phyloP scores from a whole-genome alignment of 2,113 vertebrate genomes.

The Eira barbara region DNA sequence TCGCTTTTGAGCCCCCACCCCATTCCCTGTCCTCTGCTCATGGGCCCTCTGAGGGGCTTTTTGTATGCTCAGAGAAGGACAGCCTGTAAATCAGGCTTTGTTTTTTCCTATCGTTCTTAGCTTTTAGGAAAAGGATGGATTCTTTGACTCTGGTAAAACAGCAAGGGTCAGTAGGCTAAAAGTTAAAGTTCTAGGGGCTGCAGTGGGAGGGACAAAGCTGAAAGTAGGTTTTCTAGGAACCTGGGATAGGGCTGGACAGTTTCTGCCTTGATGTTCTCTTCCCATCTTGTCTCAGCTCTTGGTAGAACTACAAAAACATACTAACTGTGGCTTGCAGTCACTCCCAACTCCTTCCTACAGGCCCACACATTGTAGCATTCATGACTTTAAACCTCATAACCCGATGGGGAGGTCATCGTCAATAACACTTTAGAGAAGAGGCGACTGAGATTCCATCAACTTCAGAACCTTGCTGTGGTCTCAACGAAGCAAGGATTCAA shows the following conservation, averaged over 20 bases:
- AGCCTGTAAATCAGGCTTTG: conserved; percentile 70
- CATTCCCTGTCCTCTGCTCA: conserved; percentile 72
- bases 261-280: not conserved
- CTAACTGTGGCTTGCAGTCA: not conserved
- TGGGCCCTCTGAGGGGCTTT: conserved; percentile 64
- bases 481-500: not conserved
- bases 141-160: conserved; percentile 57
- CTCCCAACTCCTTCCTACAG: not conserved
- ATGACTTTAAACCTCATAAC: not conserved
- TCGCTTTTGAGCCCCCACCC: conserved; percentile 73
- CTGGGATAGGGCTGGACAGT: not conserved
- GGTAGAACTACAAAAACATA: not conserved
- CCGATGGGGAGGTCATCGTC: not conserved
- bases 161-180: not conserved
- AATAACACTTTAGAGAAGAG: not conserved
- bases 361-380: not conserved
- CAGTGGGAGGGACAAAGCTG: not conserved
- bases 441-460: not conserved
- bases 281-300: not conserved
- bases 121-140: conserved; percentile 64
- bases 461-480: not conserved
- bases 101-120: conserved; percentile 52
- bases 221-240: not conserved
- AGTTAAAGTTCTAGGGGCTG: not conserved
- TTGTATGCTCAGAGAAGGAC: conserved; percentile 27